phyloP scores from a whole-genome alignment of 2,888 invertebrate species.

The Drosophila atripex region DNA sequence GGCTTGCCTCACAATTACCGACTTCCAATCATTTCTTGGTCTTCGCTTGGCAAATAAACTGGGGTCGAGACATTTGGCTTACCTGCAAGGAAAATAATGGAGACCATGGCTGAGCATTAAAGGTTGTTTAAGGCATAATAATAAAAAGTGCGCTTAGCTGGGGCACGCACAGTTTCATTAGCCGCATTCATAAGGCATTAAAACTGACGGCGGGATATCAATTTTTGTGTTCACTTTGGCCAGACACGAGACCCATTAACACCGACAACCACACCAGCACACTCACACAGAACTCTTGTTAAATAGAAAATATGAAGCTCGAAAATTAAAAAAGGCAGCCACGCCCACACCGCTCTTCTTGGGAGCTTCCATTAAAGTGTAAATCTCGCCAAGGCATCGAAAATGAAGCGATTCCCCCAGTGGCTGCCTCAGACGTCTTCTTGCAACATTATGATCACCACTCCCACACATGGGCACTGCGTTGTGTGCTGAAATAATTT shows the following conservation, averaged over 20 bases:
- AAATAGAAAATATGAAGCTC: slow-evolving; percentile 71
- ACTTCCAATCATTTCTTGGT: slow-evolving; percentile 11
- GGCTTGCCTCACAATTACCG: slow-evolving; percentile 14
- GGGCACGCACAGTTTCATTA: slow-evolving; percentile 60
- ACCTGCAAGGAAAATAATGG: slow-evolving; percentile 53
- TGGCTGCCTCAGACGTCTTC: slow-evolving; percentile 48
- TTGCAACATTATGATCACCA: slow-evolving; percentile 77
- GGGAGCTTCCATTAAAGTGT: slow-evolving; percentile 58
- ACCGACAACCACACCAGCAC: slow-evolving; percentile 18
- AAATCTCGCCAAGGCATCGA: slow-evolving; percentile 62
- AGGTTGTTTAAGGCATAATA: slow-evolving; percentile 56
- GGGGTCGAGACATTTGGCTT: slow-evolving; percentile 28
- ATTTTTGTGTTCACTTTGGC: slow-evolving; percentile 38
- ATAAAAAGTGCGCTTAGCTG: slow-evolving; percentile 35
- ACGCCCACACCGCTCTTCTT: slow-evolving; percentile 28
- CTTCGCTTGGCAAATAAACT: background rate
- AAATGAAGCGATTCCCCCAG: slow-evolving; percentile 66
- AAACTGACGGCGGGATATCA: slow-evolving; percentile 69
- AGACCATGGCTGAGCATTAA: slow-evolving; percentile 49
- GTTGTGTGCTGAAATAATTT: slow-evolving; percentile 76
- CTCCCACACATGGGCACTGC: slow-evolving; percentile 30
- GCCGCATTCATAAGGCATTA: slow-evolving; percentile 64
- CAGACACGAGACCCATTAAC: slow-evolving; percentile 42
- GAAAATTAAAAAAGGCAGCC: slow-evolving; percentile 72
- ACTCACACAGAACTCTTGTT: slow-evolving; percentile 25